Conservation (phyloP, 2,888 invertebrate species). For the Leptinotarsa juncta region DNA sequence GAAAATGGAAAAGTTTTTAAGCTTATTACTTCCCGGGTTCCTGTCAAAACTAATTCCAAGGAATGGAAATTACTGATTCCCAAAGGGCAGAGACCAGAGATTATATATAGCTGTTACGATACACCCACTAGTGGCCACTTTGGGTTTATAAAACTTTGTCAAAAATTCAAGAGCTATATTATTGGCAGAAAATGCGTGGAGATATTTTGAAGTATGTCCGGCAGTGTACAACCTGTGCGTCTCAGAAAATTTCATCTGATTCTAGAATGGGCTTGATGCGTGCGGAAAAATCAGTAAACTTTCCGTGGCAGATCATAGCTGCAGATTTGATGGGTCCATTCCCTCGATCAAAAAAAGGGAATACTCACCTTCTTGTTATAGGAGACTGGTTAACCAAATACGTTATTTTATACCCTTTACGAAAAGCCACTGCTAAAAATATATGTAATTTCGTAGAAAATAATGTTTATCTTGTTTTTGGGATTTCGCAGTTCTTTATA, state of each 20-base stretch:
- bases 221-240: constrained; percentile 33
- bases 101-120: background rate
- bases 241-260: constrained; percentile 36
- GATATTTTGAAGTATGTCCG: constrained; percentile 32
- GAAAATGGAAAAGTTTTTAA: background rate
- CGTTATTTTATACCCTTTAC: background rate
- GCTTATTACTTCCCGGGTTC: background rate
- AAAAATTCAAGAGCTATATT: constrained; percentile 38
- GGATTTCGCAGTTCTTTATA: constrained; percentile 33
- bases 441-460: constrained; percentile 40
- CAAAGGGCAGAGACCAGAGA: background rate
- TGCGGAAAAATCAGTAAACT: constrained; percentile 30
- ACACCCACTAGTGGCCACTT: constrained; percentile 26
- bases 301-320: constrained; percentile 43
- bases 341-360: constrained; percentile 10
- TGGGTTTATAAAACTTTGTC: constrained; percentile 42
- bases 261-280: constrained; percentile 36
- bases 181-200: constrained; percentile 31
- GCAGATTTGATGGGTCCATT: constrained; percentile 45
- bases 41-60: constrained; percentile 25
- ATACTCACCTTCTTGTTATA: constrained; percentile 2
- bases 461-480: constrained; percentile 39
- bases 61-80: constrained; percentile 30
- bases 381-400: constrained; percentile 25
- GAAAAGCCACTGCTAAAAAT: constrained; percentile 23